Base-by-base conservation (phyloP, 1,140 invertebrate species). In the Drosophila biarmipes region DNA sequence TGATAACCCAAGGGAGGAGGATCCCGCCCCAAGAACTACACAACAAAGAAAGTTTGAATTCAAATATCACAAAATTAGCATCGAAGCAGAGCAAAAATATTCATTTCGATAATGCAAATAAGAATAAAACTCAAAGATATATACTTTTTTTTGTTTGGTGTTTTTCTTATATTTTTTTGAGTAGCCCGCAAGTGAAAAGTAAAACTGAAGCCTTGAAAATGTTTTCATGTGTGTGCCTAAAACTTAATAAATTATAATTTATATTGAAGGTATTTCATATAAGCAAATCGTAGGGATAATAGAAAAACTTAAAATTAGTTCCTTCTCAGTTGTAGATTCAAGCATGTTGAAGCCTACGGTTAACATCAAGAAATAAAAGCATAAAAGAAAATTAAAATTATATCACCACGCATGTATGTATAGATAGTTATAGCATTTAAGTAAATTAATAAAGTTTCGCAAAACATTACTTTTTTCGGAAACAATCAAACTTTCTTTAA, bases 21-120 rank as follows among this genome's bases (percentile, higher is more conserved):
- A 46, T 38, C 58, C 71, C 68, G 38, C 59, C 56, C 46, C 56
- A 59, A 49, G 21, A 58, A 42, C 14, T 42, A 51, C 64, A 53
- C 49, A 48, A 73, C 42, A 35, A 58, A 45, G 10, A 56, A 73
- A 77, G 68, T 66, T 73, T 79, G 67, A 87, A 79, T 79, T 82
- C 84, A 89, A 79, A 87, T 87, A 87, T 87, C 84, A 87, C 84
- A 87, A 89, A 87, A 89, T 79, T 87, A 87, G 84, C 84, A 87
- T 79, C 75, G 73, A 87, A 76, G 84, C 79, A 77, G 78, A 87
- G 84, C 84, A 87, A 86, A 73, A 61, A 21, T 54, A 73, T 84
- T 42, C 34, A 43, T 63, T 61, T 56, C 31, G 15, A 73, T 52
- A 62, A 61, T 46, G 40, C 51, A 54, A 79, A 54, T 58, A 46